Base-by-base conservation (phyloP, 2,113 vertebrate species). In the Tamias sibiricus region DNA sequence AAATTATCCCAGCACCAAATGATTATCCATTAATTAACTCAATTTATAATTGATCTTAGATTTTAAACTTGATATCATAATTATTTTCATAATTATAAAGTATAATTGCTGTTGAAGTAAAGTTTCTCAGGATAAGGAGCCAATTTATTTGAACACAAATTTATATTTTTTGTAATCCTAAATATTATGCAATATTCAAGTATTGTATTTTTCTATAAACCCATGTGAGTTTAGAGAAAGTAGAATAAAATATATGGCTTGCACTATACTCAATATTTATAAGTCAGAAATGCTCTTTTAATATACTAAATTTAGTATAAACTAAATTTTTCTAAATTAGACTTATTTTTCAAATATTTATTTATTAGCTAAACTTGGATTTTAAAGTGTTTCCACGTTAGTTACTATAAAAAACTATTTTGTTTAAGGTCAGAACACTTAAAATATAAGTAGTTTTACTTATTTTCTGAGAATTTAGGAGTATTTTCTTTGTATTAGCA, bases 131-230 rank as follows among this genome's bases (percentile, higher is more conserved):
- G 82, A 86, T 82, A 83, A 68, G 62, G 6, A 32, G 71, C 20
- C n/a, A 83, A 54, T 74, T 92, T 83, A 84, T 49, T 91, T 96
- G 47, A 92, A 87, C 19, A 77, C 17, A 94, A 87, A 66, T 76
- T 91, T 47, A 47, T 42, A 74, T 87, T 91, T 80, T 81, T 79
- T 35, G 82, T 84, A 64, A 94, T 83, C 75, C 79, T 91, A 77
- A 72, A 77, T 90, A 72, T 40, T 71, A 42, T 59, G 22, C 14
- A 35, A 8, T 71, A 44, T 52, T 64, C 75, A 87, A 87, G 19
- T 62, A 62, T 6, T 32, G 80, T 76, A 82, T 93, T 95, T 91
- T 22, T 77, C 30, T n/a, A 8, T 76, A 81, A 94, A 52, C 6
- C 12, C 83, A 4, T 47, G 35, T 32, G 74, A 74, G 6, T 89